phyloP scores from a whole-genome alignment of 1,140 invertebrate species.

The Brachionus sp. region DNA sequence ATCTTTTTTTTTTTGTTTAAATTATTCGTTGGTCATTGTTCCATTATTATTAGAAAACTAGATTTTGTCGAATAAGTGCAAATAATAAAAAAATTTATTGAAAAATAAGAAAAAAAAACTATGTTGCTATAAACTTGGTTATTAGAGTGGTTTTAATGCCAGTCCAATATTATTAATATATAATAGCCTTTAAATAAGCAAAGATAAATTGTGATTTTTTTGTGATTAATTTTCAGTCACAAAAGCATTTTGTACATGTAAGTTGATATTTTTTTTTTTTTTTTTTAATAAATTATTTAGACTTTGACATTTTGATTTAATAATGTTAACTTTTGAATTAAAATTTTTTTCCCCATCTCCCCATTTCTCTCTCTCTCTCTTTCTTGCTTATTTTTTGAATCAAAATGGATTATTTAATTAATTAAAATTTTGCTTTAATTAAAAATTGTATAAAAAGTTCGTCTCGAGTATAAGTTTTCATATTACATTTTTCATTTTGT shows the following conservation, averaged over 20 bases:
- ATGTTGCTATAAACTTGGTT: neutral
- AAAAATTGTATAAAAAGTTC: neutral
- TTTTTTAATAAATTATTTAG: neutral
- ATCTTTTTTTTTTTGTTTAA: neutral
- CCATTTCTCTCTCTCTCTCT: no score
- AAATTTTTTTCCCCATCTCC: neutral
- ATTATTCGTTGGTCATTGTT: neutral
- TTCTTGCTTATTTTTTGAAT: neutral
- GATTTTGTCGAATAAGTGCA: neutral
- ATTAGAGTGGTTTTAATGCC: neutral
- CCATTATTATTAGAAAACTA: neutral
- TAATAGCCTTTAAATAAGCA: neutral
- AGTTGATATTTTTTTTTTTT: neutral
- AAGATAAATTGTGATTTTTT: neutral
- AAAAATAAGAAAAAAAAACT: neutral
- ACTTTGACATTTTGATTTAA: neutral
- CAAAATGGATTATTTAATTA: neutral
- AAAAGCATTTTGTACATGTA: neutral
- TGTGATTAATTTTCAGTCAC: no score
- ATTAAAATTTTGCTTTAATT: neutral
- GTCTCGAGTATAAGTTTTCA: neutral
- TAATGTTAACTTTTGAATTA: conserved; percentile 11
- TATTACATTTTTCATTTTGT: neutral
- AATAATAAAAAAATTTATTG: conserved; percentile 1
- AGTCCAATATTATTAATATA: neutral